phyloP scores from a whole-genome alignment of 2,113 vertebrate genomes.

The Corydoras sp. region DNA sequence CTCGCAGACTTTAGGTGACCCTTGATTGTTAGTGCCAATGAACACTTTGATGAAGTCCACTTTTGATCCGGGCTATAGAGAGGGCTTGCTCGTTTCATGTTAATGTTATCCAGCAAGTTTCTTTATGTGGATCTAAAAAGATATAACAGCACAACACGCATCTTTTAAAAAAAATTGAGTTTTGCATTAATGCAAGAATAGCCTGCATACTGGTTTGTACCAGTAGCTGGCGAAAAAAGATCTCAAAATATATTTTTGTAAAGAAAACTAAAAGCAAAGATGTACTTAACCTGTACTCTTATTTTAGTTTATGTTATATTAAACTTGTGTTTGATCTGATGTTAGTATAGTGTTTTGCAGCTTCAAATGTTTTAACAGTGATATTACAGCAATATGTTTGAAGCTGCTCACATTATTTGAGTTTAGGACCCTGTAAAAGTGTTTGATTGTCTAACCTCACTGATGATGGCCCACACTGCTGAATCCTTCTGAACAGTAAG shows the following conservation, averaged over 20 bases:
- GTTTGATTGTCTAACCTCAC: slow-evolving; percentile 76
- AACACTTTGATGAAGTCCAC: slow-evolving; percentile 52
- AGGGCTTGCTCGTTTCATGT: slow-evolving; percentile 42
- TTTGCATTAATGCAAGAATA: neutral
- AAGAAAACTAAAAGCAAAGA: no score
- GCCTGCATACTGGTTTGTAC: no score
- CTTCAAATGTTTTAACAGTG: neutral
- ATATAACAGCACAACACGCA: slow-evolving; percentile 36
- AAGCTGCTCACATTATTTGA: no score
- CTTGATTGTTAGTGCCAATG: slow-evolving; percentile 44
- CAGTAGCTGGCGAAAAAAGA: no score
- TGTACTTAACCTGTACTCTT: no score
- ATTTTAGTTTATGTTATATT: no score
- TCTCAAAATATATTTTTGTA: no score
- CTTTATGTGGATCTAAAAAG: slow-evolving; percentile 93
- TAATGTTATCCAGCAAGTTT: slow-evolving; percentile 75
- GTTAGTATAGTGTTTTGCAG: no score
- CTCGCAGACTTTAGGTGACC: slow-evolving; percentile 42
- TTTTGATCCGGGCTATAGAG: slow-evolving; percentile 51
- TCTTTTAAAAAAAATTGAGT: neutral
- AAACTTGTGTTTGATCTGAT: no score
- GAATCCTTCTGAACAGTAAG: slow-evolving; percentile 88
- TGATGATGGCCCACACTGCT: slow-evolving; percentile 92
- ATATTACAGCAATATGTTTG: neutral
- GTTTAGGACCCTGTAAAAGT: neutral